phyloP scores from a whole-genome alignment of 1,140 invertebrate species.

The Drosophila seguyi region DNA sequence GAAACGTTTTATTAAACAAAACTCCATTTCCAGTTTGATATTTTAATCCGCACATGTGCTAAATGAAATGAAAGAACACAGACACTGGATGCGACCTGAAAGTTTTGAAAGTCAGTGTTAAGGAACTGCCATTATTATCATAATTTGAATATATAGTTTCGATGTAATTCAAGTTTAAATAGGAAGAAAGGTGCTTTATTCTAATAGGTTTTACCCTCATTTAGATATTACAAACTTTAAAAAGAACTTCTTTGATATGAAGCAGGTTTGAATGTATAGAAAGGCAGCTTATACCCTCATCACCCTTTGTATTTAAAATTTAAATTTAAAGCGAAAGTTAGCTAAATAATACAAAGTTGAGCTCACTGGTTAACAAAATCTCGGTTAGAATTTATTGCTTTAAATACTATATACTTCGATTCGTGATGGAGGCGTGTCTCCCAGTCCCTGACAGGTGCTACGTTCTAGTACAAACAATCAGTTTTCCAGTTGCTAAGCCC shows the following conservation, averaged over 20 bases:
- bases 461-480: background rate
- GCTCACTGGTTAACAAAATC: background rate
- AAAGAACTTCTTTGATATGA: background rate
- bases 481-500: background rate
- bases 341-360: background rate
- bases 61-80: conserved; percentile 35
- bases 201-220: too few species aligned
- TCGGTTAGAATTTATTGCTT: background rate
- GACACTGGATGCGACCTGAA: conserved; percentile 16
- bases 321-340: background rate
- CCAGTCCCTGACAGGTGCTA: conserved; percentile 1
- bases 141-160: background rate
- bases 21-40: conserved; percentile 45
- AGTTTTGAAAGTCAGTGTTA: conserved; percentile 20
- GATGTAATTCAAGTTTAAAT: background rate
- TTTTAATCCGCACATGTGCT: conserved; percentile 44
- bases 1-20: conserved; percentile 4
- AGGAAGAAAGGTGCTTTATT: background rate
- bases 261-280: background rate
- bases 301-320: background rate
- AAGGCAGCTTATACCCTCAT: background rate
- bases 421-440: conserved; percentile 8
- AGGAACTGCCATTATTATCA: background rate
- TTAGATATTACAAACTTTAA: background rate
- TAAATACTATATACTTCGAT: conserved; percentile 4